phyloP scores from a whole-genome alignment of 2,888 invertebrate species.

The Rhyacophila evoluta region DNA sequence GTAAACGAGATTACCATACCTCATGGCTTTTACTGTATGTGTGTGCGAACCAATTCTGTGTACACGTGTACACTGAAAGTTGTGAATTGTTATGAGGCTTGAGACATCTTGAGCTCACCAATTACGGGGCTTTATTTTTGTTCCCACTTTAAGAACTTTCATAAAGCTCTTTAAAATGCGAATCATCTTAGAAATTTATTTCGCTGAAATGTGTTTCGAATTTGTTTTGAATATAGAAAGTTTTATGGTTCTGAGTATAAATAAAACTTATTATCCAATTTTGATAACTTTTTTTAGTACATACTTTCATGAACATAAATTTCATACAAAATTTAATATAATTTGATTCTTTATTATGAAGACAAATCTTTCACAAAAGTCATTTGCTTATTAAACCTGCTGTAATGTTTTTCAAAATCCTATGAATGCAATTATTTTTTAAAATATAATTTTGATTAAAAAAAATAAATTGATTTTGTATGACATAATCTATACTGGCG shows the following conservation, averaged over 20 bases:
- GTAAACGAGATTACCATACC: neutral
- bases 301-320: too few relatives aligned
- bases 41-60: neutral
- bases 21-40: neutral
- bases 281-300: too few relatives aligned
- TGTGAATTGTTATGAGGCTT: neutral
- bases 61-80: neutral
- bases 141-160: neutral
- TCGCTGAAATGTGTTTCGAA: neutral
- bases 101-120: slow-evolving; percentile 12
- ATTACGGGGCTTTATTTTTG: neutral
- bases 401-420: too few relatives aligned
- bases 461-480: too few relatives aligned
- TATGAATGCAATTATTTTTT: too few relatives aligned
- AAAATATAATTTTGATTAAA: too few relatives aligned
- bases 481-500: too few relatives aligned
- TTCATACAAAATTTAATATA: too few relatives aligned
- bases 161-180: neutral
- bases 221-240: neutral
- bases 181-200: neutral
- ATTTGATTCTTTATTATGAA: too few relatives aligned
- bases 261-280: too few relatives aligned
- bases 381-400: too few relatives aligned
- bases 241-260: neutral
- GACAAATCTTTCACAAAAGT: too few relatives aligned